Conservation (phyloP, 2,888 invertebrate genomes). For the Sinelater perroti region DNA sequence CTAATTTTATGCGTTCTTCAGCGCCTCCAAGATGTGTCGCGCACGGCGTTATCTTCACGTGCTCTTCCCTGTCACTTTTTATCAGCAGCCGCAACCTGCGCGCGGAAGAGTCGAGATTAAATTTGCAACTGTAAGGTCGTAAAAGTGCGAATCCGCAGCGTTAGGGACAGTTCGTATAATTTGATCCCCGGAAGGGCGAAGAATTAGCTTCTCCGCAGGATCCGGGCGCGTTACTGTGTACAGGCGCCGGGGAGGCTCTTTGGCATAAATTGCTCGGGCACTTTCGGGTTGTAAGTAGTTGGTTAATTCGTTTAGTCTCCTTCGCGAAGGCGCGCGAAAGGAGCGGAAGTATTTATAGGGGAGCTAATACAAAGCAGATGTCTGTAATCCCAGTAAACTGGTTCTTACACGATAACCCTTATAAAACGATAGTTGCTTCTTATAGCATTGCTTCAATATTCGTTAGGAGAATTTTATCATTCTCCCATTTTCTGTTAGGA, state of each 20-base stretch:
- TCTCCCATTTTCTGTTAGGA: no score
- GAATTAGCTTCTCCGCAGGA: slow-evolving; percentile 7
- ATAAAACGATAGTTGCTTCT: no score
- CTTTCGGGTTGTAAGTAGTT: slow-evolving; percentile 7
- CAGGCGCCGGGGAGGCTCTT: not conserved
- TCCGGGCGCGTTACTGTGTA: slow-evolving; percentile 1
- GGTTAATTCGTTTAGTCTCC: slow-evolving; percentile 13
- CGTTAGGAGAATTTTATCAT: no score
- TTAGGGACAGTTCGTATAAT: slow-evolving; percentile 14
- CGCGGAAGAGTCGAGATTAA: slow-evolving; percentile 8
- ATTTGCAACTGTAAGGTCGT: slow-evolving; percentile 5
- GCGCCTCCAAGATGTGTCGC: slow-evolving; percentile 5
- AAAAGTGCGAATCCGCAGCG: slow-evolving; percentile 8
- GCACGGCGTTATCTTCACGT: slow-evolving; percentile 16
- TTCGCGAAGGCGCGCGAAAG: slow-evolving; percentile 1
- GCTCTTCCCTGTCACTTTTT: slow-evolving; percentile 23
- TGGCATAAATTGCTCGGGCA: slow-evolving; percentile 8
- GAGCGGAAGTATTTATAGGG: not conserved
- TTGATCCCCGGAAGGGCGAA: slow-evolving; percentile 7
- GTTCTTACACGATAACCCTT: no score
- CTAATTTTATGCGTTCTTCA: slow-evolving; percentile 22
- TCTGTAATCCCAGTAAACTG: no score
- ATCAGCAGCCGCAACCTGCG: not conserved
- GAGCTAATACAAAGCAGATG: no score
- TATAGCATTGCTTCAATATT: no score